Evolutionary conservation across 2,888 invertebrate genomes (phyloP), one percentile per base, ranked within the genome.

Genomic region (Drosophila quinaria): DNA sequence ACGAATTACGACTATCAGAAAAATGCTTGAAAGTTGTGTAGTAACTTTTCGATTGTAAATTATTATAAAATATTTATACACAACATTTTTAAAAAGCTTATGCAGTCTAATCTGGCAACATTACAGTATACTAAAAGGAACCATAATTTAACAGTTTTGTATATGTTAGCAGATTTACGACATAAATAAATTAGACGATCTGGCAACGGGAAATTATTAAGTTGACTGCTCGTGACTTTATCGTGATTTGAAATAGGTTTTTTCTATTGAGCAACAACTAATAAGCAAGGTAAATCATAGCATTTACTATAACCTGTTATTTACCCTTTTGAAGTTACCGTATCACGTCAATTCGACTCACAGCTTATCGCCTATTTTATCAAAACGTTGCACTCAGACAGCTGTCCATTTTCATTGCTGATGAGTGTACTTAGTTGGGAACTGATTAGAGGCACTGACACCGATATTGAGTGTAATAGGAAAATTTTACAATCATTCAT

Each of bases 301-400:
- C 17, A 29, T 29, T 13, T 55, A 33, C 42, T 44, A 42, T 55
- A 44, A 19, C 22, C 46, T 15, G 29, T 31, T 15, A 37, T 55
- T 56, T 56, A 25, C 37, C 37, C 39, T 33, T 58, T 61, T 54
- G 25, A 54, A 41, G 62, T 62, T 47, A 33, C 42, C 44, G 58
- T 42, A 35, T 37, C 22, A 35, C 17, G 22, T 46, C 49, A 29
- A 35, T 51, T 3, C 35, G 25, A 29, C 35, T 39, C 17, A 15
- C 9, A 25, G 44, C 55, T 66, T 71, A 66, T 66, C 72, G 25
- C 35, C 29, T 15, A 29, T 52, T 33, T 62, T 77, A 72, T 77
- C 78, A 22, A 51, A 19, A n/a, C 15, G 31, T 65, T 58, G 29
- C 46, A 59, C 54, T 41, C 58, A 19, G 66, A 77, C 59, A 60